Evolutionary conservation across 2,888 invertebrate genomes (phyloP).

Genomic region (Ypsolopha scabrella): DNA sequence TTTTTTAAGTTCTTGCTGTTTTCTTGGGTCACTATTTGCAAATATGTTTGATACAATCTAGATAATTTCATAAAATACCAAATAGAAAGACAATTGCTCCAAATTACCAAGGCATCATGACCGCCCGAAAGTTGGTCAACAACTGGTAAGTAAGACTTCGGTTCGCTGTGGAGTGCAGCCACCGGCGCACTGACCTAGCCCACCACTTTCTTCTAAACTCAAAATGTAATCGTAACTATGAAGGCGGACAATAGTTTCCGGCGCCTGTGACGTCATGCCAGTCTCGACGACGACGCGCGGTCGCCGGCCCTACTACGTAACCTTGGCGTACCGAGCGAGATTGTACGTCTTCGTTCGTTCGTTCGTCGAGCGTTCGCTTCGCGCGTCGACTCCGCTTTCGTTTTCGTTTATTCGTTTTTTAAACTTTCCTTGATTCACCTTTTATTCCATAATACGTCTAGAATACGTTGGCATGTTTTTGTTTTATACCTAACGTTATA

Average conservation of each 20-base stretch:
- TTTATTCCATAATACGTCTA: background rate
- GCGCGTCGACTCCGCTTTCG: constrained; percentile 32
- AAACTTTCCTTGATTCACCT: background rate
- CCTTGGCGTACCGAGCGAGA: constrained; percentile 35
- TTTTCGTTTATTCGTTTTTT: constrained; percentile 20
- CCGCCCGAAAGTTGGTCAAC: background rate
- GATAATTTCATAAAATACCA: background rate
- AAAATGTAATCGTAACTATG: constrained; percentile 67
- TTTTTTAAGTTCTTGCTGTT: background rate
- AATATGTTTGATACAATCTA: background rate
- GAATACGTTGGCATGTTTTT: constrained; percentile 1
- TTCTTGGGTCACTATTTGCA: background rate
- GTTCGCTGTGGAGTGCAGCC: background rate
- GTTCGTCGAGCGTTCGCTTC: constrained; percentile 17
- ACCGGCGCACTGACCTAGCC: constrained; percentile 50
- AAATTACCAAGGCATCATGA: background rate
- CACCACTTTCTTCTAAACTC: constrained; percentile 68
- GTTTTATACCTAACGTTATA: background rate
- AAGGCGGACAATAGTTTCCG: constrained; percentile 59
- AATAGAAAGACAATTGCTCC: background rate
- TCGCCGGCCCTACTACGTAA: constrained; percentile 59
- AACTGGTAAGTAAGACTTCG: too few species aligned
- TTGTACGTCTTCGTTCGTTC: constrained; percentile 16
- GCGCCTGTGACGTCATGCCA: constrained; percentile 65
- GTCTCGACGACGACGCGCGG: constrained; percentile 38